Percentiles rank a stretch among this genome's conserved stretches.
Evolutionary conservation across 2,888 invertebrate species (phyloP).

Genomic region (Drosophila emarginata): DNA sequence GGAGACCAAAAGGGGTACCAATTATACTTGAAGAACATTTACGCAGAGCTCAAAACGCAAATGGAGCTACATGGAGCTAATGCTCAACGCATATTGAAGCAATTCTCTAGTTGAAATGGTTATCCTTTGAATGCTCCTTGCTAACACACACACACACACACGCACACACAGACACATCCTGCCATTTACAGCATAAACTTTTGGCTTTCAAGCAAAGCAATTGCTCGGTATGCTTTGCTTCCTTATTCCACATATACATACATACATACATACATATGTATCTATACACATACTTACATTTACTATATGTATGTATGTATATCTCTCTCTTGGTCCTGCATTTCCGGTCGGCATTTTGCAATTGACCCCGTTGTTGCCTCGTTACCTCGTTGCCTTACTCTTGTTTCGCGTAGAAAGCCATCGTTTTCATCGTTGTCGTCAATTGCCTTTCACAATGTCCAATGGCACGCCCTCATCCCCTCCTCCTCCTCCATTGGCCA

Average conservation of each 20-base stretch:
- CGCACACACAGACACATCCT: no score
- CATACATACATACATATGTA: background rate
- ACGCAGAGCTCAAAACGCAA: slow-evolving; percentile 69
- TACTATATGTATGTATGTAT: slow-evolving; percentile 8
- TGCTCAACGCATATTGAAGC: slow-evolving; percentile 73
- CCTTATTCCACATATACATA: background rate
- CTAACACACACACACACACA: no score
- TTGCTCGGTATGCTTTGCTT: slow-evolving; percentile 30
- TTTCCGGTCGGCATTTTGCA: slow-evolving; percentile 67
- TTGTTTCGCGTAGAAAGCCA: slow-evolving; percentile 1
- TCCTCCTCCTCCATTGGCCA: background rate
- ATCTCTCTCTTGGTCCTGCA: slow-evolving; percentile 24
- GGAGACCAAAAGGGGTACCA: slow-evolving; percentile 47
- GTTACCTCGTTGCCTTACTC: background rate
- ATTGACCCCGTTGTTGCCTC: slow-evolving; percentile 28
- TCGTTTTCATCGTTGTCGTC: slow-evolving; percentile 54
- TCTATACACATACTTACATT: background rate
- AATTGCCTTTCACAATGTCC: slow-evolving; percentile 62
- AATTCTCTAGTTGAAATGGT: slow-evolving; percentile 66
- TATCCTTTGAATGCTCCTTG: slow-evolving; percentile 58
- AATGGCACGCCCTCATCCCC: background rate
- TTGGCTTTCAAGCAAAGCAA: slow-evolving; percentile 53
- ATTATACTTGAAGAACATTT: slow-evolving; percentile 68
- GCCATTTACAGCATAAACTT: slow-evolving; percentile 56
- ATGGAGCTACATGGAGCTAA: slow-evolving; percentile 61